Evolutionary conservation across 1,140 invertebrate genomes (phyloP).

Genomic region (Contarinia nasturtii): DNA sequence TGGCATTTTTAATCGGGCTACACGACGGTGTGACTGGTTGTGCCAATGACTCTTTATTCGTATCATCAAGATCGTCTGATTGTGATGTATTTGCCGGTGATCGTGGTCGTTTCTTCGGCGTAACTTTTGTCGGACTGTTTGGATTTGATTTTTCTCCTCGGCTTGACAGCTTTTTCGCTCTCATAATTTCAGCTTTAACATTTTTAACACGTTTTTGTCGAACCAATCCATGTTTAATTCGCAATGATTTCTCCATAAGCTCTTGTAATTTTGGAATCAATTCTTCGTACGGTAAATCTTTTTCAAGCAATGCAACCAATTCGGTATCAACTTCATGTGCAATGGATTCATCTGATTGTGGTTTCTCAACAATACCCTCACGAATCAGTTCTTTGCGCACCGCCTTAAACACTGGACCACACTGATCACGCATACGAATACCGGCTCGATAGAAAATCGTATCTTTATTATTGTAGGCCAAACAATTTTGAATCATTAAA

Average conservation of each 20-base stretch:
- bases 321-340: slow-evolving; percentile 30
- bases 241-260: slow-evolving; percentile 29
- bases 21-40: slow-evolving; percentile 17
- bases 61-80: neutral
- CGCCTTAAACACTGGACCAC: slow-evolving; percentile 52
- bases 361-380: slow-evolving; percentile 29
- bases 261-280: slow-evolving; percentile 30
- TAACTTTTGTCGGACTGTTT: slow-evolving; percentile 19
- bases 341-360: slow-evolving; percentile 21
- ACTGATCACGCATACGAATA: slow-evolving; percentile 71
- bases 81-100: neutral
- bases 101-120: slow-evolving; percentile 7
- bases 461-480: slow-evolving; percentile 87
- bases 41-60: slow-evolving; percentile 5
- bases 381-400: slow-evolving; percentile 51
- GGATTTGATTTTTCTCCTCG: slow-evolving; percentile 7
- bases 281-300: slow-evolving; percentile 20
- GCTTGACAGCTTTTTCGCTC: slow-evolving; percentile 19
- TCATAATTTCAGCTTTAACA: slow-evolving; percentile 28
- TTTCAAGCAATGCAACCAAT: slow-evolving; percentile 22
- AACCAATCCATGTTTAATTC: slow-evolving; percentile 29
- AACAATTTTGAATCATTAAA: slow-evolving; percentile 86
- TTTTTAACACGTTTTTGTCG: slow-evolving; percentile 29
- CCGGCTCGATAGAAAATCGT: slow-evolving; percentile 72
- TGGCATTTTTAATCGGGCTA: slow-evolving; percentile 20